Evolutionary conservation across 2,888 invertebrate genomes (phyloP).

Genomic region (Apamea sordens): DNA sequence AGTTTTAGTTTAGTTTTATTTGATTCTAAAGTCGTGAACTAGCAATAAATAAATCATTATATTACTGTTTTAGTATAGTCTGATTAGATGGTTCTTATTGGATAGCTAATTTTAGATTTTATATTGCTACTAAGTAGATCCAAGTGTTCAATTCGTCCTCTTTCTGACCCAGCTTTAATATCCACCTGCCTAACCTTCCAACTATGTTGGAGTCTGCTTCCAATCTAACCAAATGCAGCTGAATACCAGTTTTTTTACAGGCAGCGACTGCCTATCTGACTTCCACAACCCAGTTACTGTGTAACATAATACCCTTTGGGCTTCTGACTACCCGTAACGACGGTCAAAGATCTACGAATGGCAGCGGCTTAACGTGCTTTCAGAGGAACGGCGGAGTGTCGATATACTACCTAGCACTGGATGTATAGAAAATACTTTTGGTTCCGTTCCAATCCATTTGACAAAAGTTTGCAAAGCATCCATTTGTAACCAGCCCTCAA

Average conservation of each 20-base stretch:
- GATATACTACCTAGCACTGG: background rate
- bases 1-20: too few species aligned
- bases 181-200: background rate
- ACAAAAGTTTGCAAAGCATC: slow-evolving; percentile 5
- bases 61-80: too few species aligned
- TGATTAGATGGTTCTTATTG: slow-evolving; percentile 7
- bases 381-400: too few species aligned
- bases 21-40: too few species aligned
- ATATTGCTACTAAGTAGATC: too few species aligned
- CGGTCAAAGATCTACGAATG: background rate
- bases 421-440: background rate
- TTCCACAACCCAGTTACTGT: background rate
- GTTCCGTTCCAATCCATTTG: slow-evolving; percentile 7
- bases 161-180: background rate
- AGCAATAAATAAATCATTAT: too few species aligned
- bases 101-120: background rate
- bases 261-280: background rate
- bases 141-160: background rate
- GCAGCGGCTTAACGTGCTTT: background rate
- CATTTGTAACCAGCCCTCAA: background rate
- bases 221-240: background rate
- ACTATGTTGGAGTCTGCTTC: background rate
- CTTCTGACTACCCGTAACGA: background rate
- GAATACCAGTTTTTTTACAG: background rate
- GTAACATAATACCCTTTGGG: background rate